Percentiles rank a stretch among this genome's conserved stretches.
These are phyloP conservation scores for Percopsis omiscomaycus DNA, from an alignment of 2,797 vertebrate species.

Conservation along the genomic window DNA sequence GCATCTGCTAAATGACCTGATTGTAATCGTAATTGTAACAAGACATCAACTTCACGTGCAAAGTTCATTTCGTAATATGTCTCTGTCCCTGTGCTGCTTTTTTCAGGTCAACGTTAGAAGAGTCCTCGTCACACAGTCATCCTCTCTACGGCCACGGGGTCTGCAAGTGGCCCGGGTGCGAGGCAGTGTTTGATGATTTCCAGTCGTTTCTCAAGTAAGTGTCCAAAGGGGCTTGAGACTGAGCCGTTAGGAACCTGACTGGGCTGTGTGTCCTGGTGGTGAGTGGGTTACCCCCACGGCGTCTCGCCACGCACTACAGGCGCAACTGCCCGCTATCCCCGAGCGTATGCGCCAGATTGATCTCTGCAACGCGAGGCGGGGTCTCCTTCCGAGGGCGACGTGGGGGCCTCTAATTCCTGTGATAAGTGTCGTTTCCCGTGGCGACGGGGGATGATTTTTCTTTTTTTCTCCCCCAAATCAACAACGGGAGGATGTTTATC, in stretches of 20 bases:
- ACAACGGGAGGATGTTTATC: constrained; percentile 87
- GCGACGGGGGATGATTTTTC: constrained; percentile 81
- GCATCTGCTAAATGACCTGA: no score
- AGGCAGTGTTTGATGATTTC: constrained; percentile 97
- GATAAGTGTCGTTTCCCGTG: constrained; percentile 86
- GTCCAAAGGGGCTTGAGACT: constrained; percentile 18
- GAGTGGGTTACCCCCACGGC: background rate
- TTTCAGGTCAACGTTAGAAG: constrained; percentile 86
- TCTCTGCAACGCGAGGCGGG: constrained; percentile 72
- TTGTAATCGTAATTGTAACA: no score
- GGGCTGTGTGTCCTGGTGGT: no score
- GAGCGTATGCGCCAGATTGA: constrained; percentile 48
- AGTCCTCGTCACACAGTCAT: constrained; percentile 87
- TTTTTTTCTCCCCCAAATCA: constrained; percentile 71
- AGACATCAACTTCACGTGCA: no score
- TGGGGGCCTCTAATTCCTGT: constrained; percentile 86
- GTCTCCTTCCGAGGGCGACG: constrained; percentile 79
- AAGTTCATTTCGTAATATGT: constrained; percentile 5
- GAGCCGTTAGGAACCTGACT: no score
- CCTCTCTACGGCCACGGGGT: constrained; percentile 97
- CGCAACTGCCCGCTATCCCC: constrained; percentile 66
- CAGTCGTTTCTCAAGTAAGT: constrained; percentile 98
- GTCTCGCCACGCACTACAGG: constrained; percentile 60
- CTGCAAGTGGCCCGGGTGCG: constrained; percentile 99
- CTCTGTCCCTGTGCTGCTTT: constrained; percentile 26